These are phyloP conservation scores for Drosophila subquinaria DNA, from an alignment of 2,888 invertebrate genomes.

Conservation along the genomic window DNA sequence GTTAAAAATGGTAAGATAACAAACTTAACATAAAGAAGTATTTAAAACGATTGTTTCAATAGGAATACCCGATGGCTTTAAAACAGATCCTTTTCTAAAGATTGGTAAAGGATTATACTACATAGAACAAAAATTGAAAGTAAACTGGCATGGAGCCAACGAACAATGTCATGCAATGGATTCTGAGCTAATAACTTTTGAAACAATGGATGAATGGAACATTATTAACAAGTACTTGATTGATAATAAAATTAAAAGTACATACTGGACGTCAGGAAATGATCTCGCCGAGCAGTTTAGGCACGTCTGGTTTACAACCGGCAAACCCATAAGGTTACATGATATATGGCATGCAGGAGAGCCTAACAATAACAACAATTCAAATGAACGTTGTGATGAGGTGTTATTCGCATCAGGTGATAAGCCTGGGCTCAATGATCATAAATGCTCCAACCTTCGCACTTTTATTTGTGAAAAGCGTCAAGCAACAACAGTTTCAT, in stretches of 20 bases:
- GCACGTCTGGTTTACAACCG: not conserved
- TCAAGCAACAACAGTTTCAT: not conserved
- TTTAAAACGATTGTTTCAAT: not conserved
- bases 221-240: too few species aligned
- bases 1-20: too few species aligned
- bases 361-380: not conserved
- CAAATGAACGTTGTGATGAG: constrained; percentile 1
- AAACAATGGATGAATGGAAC: too few species aligned
- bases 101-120: not conserved
- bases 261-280: not conserved
- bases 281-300: not conserved
- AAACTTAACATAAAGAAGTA: not conserved
- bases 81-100: not conserved
- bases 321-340: not conserved
- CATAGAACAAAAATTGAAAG: not conserved
- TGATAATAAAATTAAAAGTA: not conserved
- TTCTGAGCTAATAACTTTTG: too few species aligned
- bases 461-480: not conserved
- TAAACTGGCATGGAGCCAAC: not conserved
- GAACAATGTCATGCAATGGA: not conserved
- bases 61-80: not conserved
- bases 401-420: too few species aligned
- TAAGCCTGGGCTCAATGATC: not conserved
- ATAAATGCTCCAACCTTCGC: not conserved
- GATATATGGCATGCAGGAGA: constrained; percentile 6